Base-by-base conservation (phyloP, 2,888 invertebrate genomes). In the Hoplodrina blanda region DNA sequence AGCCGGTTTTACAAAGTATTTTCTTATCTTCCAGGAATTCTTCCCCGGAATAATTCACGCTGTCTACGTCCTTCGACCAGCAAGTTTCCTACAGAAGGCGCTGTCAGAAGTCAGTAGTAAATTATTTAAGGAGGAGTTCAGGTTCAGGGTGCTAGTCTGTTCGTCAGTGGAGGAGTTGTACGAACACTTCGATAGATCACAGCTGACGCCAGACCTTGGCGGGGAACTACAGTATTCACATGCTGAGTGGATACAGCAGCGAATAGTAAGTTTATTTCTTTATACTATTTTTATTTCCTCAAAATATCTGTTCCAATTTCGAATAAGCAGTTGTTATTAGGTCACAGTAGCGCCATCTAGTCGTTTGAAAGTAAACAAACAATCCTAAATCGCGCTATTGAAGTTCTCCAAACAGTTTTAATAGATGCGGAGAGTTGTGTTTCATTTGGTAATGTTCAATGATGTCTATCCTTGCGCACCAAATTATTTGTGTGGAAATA, bases 211-310 rank as follows among this genome's bases (percentile, higher is more conserved):
- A 44, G 99, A 99, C 91, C 97, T 99, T 75, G 99, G 98, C 4
- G 99, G 99, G 1, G 97, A 97, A 76, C 96, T 99, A 80, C 97
- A 98, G 76, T 99, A 99, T 95, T 98, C 98, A 86, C 99, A 99
- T 92, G 97, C 98, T 69, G 98, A 99, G 89, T 99, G 99, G 99
- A 99, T 99, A 90, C 98, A 99, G 89, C 99, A 99, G 93, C 97
- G 99, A 96, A 98, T 99, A 93, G 99, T 99, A 93, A 97, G 97
- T 90, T 25, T 4, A n/a, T n/a, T n/a, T n/a, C n/a, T n/a, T n/a
- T n/a, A n/a, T n/a, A 8, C 3, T 46, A 11, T 37, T 52, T 52
- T 19, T 41, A 17, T 30, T 49, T 15, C 1, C 25, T 10, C n/a
- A 44, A 20, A 44, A 41, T 50, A 13, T 8, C 37, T 15, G 8